These are phyloP conservation scores for Sebastes minor DNA, from an alignment of 2,797 vertebrate species.

Conservation along the genomic window DNA sequence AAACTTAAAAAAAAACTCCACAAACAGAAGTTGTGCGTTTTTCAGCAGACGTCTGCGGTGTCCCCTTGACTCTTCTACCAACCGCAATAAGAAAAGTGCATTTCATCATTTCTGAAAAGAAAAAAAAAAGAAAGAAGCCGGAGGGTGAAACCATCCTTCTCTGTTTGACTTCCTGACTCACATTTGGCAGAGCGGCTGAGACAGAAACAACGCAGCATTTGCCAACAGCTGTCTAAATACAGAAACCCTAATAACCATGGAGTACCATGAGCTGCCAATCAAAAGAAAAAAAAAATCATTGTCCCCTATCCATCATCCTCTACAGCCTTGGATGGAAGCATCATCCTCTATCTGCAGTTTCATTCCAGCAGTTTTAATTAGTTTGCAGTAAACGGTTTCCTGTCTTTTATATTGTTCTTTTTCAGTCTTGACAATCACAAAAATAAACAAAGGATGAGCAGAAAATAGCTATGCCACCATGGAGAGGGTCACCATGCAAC, in stretches of 20 bases:
- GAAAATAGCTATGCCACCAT: too few species aligned
- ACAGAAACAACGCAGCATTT: constrained; percentile 8
- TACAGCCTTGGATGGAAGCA: background rate
- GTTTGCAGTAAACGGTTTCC: background rate
- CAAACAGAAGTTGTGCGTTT: background rate
- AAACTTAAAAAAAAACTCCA: background rate
- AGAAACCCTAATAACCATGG: constrained; percentile 20
- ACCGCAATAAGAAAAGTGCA: background rate
- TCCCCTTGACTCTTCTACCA: background rate
- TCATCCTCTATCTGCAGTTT: background rate
- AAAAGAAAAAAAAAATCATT: background rate
- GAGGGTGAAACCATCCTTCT: background rate
- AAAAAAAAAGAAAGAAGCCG: background rate
- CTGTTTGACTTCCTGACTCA: constrained; percentile 28
- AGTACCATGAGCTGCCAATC: constrained; percentile 32
- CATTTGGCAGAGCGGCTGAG: constrained; percentile 19
- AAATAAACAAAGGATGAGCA: background rate
- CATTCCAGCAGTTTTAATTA: constrained; percentile 22
- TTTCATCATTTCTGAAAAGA: background rate
- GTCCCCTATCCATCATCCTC: background rate
- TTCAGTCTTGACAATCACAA: background rate
- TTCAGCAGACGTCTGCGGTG: background rate
- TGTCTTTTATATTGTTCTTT: background rate
- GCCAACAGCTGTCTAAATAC: constrained; percentile 28
- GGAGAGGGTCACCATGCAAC: too few species aligned